Base-by-base conservation (phyloP, 2,113 vertebrate genomes). In the Stegostoma tigrinum region DNA sequence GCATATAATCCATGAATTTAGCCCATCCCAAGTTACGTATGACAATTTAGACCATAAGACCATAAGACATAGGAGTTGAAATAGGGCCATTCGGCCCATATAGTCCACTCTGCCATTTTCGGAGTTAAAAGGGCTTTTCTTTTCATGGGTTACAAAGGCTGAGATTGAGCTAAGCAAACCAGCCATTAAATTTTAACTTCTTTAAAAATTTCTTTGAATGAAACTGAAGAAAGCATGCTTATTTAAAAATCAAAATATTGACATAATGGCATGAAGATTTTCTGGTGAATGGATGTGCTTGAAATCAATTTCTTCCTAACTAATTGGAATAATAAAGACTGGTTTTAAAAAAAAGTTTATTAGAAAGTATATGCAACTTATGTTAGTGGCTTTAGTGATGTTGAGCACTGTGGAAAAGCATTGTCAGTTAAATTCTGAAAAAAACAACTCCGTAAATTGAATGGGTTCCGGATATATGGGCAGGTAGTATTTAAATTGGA, bases 401-500 rank as follows among this genome's bases (percentile, higher is more conserved):
- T 93, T 93, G 61, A 93, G 55, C 89, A 66, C 61, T 15, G 55
- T 93, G 89, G 34, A n/a, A 93, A 91, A 93, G n/a, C 30, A 38
- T 7, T 38, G 17, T 67, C n/a, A n/a, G 38, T 93, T 93, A 93
- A n/a, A 66, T 93, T 93, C 7, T 61, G 0, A 61, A 61, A 61
- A 91, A 23, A 93, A 66, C 14, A 21, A 23, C 66, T 61, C 21
- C 61, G 21, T 66, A 93, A 93, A 93, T 93, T 66, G 89, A 93
- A 93, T 66, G 61, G 89, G 15, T 55, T 66, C 55, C 34, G 61
- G 30, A 93, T 93, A 66, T 93, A 66, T 93, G 38, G 61, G 30
- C 30, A 21, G 89, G 89, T 61, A 66, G 89, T 93, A 93, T 93
- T 93, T 66, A 93, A 93, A 93, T 93, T 66, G 89, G 66, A 66